Conservation (phyloP, 2,113 vertebrate genomes). For the Chaetura pelagica region DNA sequence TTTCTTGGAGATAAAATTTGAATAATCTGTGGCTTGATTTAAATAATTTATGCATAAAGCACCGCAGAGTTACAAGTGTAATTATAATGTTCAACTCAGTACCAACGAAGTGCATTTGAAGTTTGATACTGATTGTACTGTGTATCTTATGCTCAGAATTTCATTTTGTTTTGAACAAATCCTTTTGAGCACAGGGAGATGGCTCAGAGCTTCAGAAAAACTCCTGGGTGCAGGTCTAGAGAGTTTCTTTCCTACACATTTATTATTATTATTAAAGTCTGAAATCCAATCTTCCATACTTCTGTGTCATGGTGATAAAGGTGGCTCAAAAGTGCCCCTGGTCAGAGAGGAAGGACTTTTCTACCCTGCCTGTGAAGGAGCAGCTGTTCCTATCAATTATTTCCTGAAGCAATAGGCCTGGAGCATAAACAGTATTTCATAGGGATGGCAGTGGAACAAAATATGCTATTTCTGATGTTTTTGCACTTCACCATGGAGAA, state of each 20-base stretch:
- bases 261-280: slow-evolving; percentile 41
- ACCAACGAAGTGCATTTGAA: slow-evolving; percentile 68
- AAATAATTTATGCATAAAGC: slow-evolving; percentile 81
- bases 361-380: slow-evolving; percentile 38
- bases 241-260: slow-evolving; percentile 38
- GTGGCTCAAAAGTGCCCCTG: slow-evolving; percentile 52
- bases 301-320: slow-evolving; percentile 72
- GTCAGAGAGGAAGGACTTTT: slow-evolving; percentile 60
- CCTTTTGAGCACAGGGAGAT: slow-evolving; percentile 52
- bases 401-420: slow-evolving; percentile 70
- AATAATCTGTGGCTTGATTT: slow-evolving; percentile 79
- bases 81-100: slow-evolving; percentile 69
- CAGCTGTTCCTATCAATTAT: slow-evolving; percentile 70
- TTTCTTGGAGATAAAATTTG: slow-evolving; percentile 79
- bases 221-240: slow-evolving; percentile 68
- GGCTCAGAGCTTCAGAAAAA: slow-evolving; percentile 65
- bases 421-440: slow-evolving; percentile 75
- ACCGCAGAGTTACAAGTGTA: slow-evolving; percentile 75
- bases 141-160: slow-evolving; percentile 46
- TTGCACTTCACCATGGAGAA: slow-evolving; percentile 42
- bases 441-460: slow-evolving; percentile 44
- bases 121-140: slow-evolving; percentile 54
- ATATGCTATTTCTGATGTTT: slow-evolving; percentile 39
- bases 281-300: slow-evolving; percentile 75
- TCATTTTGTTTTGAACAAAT: slow-evolving; percentile 69